A percentile compares a stretch with the other conserved stretches of the same genome.
These are phyloP conservation scores for Myotis pilosus DNA, from an alignment of 2,797 vertebrate species.

Conservation along the genomic window DNA sequence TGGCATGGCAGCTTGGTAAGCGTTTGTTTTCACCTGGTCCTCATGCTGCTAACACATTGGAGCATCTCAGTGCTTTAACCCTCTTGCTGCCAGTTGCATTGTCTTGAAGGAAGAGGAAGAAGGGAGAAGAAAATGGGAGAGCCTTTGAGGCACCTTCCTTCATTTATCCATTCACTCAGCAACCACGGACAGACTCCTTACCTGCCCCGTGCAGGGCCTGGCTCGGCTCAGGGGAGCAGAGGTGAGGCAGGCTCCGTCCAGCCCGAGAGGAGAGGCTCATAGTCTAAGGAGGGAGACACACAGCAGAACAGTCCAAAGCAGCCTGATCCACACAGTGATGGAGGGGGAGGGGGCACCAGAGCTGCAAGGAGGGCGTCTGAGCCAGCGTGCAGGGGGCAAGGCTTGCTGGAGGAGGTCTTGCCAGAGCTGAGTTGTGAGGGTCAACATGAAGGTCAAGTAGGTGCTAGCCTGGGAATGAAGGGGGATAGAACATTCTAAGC, in stretches of 20 bases:
- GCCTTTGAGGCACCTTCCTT: background rate
- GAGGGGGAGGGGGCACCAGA: background rate
- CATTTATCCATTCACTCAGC: background rate
- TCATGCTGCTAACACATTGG: slow-evolving; percentile 51
- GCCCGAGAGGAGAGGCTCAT: background rate
- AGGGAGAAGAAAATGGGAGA: background rate
- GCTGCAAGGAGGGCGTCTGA: background rate
- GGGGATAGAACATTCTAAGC: background rate
- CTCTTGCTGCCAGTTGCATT: slow-evolving; percentile 38
- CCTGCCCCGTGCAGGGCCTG: background rate
- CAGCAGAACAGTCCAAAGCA: background rate
- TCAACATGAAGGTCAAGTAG: background rate
- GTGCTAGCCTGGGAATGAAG: background rate
- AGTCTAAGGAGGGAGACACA: background rate
- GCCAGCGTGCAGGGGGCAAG: background rate
- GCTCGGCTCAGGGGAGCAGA: background rate
- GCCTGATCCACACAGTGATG: background rate
- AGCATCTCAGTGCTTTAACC: slow-evolving; percentile 64
- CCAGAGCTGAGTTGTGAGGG: background rate
- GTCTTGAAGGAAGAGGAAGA: background rate
- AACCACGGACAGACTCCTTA: background rate
- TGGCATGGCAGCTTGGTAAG: slow-evolving; percentile 65
- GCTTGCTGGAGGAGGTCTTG: background rate
- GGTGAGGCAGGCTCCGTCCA: background rate
- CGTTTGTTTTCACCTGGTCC: slow-evolving; percentile 71